phyloP scores from a whole-genome alignment of 2,797 vertebrate species.

The Tamandua tetradactyla region DNA sequence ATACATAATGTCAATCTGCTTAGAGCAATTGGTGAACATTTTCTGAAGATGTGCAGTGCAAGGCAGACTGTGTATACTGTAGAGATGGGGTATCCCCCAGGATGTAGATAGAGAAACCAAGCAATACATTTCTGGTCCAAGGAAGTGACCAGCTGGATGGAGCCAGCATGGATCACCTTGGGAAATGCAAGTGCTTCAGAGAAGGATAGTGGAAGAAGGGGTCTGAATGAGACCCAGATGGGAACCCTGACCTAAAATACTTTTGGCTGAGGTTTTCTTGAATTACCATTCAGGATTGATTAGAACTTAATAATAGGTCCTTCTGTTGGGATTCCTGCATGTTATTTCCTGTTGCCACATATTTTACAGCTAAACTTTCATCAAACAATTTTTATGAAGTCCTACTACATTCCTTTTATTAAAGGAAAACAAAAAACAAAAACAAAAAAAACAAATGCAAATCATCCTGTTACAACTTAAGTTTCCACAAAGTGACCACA shows the following conservation, averaged over 20 bases:
- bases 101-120: not conserved
- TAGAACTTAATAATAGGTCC: not conserved
- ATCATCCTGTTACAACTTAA: not conserved
- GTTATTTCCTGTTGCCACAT: not conserved
- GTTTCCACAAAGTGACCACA: not conserved
- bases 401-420: not conserved
- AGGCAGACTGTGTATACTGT: not conserved
- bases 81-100: not conserved
- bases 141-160: not conserved
- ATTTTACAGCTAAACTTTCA: constrained; percentile 49
- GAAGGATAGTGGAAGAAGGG: not conserved
- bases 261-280: not conserved
- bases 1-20: not conserved
- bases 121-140: constrained; percentile 19
- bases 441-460: not conserved
- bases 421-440: not conserved
- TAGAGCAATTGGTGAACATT: not conserved
- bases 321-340: not conserved
- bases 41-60: not conserved
- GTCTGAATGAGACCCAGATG: not conserved
- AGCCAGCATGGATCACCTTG: not conserved
- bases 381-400: constrained; percentile 1
- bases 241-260: not conserved
- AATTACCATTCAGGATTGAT: not conserved
- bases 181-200: not conserved